Percentiles rank a stretch among this genome's conserved stretches.
Conservation (phyloP, 2,797 vertebrate genomes). For the Phalanger gymnotis region DNA sequence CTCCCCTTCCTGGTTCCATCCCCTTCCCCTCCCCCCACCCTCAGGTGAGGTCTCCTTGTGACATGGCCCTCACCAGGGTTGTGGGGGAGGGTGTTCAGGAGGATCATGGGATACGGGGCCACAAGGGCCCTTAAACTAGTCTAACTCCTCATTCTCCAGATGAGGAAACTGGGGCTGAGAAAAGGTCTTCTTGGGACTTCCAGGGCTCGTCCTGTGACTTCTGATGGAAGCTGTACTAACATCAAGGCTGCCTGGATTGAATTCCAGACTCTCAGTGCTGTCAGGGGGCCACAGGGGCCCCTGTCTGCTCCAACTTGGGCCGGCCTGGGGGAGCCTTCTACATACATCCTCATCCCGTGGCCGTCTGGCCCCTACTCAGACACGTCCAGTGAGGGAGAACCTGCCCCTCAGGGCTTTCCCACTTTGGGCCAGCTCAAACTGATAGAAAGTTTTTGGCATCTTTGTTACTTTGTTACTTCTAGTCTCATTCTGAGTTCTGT, state of each 20-base stretch:
- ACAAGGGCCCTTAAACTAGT: neutral
- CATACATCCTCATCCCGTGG: neutral
- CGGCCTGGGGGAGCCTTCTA: neutral
- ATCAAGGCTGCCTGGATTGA: neutral
- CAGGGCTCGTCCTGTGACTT: neutral
- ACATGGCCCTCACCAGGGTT: neutral
- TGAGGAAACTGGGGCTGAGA: neutral
- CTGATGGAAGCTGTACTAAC: neutral
- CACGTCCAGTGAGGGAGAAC: neutral
- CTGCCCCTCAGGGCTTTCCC: neutral
- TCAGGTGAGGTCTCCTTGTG: neutral
- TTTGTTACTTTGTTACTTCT: neutral
- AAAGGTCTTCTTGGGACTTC: neutral
- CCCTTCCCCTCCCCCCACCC: neutral
- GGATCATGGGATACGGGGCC: neutral
- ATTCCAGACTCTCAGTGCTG: neutral
- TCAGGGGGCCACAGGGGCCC: neutral
- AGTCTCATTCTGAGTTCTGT: neutral
- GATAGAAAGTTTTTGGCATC: neutral
- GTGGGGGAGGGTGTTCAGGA: neutral
- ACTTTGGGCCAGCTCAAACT: neutral
- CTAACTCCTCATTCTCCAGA: neutral
- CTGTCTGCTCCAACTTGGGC: neutral
- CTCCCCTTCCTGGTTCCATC: neutral
- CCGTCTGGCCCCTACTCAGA: no score